Conservation (phyloP, 2,113 vertebrate species). For the Rhineura floridana region DNA sequence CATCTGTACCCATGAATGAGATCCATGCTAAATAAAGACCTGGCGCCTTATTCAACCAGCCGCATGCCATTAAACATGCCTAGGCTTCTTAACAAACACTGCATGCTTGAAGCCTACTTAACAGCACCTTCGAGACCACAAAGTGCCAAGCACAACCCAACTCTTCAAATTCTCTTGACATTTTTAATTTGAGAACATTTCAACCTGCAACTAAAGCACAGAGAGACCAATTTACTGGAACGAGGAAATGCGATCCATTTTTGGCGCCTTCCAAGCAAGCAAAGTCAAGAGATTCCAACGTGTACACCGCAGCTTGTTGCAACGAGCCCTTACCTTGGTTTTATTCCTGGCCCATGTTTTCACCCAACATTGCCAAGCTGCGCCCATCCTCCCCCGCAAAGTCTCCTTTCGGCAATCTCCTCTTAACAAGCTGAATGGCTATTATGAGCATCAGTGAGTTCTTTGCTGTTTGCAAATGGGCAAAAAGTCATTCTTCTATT, state of each 20-base stretch:
- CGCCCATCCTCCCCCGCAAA: background rate
- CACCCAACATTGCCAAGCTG: conserved; percentile 12
- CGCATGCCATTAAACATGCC: background rate
- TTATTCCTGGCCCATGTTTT: background rate
- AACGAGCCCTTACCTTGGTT: conserved; percentile 7
- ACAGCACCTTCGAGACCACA: conserved; percentile 42
- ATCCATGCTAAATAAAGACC: background rate
- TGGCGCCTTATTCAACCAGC: conserved; percentile 20
- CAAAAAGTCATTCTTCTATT: no score
- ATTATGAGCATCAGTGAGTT: rapidly evolving
- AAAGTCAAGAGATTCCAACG: conserved; percentile 8
- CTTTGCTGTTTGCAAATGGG: background rate
- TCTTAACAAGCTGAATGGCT: background rate
- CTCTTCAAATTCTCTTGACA: conserved; percentile 34
- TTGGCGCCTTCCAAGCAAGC: conserved; percentile 30
- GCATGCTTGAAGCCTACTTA: conserved; percentile 41
- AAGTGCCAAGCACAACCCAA: conserved; percentile 28
- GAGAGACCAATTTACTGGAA: conserved; percentile 41
- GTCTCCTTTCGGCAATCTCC: background rate
- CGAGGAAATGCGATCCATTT: conserved; percentile 36
- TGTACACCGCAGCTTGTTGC: conserved; percentile 42
- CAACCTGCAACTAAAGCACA: conserved; percentile 47
- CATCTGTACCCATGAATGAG: background rate
- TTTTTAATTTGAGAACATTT: conserved; percentile 40
- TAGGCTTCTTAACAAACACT: conserved; percentile 34